Conservation (phyloP, 2,113 vertebrate species). For the Colossoma macropomum region DNA sequence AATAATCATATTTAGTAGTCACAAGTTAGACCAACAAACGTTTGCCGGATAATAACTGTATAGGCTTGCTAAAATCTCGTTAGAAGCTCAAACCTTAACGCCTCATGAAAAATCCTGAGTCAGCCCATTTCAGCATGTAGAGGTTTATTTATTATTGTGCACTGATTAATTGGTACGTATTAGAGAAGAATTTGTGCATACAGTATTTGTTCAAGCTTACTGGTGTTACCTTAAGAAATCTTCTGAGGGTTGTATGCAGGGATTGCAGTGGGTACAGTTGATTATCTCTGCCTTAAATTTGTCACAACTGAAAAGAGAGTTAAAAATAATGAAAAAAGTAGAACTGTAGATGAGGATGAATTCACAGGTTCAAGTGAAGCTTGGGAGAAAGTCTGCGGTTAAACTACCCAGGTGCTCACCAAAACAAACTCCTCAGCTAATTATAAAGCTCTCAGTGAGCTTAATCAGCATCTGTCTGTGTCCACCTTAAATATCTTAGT, state of each 20-base stretch:
- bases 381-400: no score
- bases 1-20: slow-evolving; percentile 44
- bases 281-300: not conserved
- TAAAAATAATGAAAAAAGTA: no score
- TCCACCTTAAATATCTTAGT: not conserved
- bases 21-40: slow-evolving; percentile 7
- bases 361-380: no score
- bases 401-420: not conserved
- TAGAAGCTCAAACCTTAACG: not conserved
- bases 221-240: not conserved
- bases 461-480: no score
- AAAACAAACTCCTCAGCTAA: not conserved
- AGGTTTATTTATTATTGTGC: not conserved
- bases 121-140: not conserved
- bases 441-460: not conserved
- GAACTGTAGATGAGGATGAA: no score
- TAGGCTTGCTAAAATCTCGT: not conserved
- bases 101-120: not conserved
- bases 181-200: not conserved
- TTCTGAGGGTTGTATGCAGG: not conserved
- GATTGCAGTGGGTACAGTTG: not conserved
- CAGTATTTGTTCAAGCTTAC: not conserved
- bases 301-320: no score
- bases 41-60: not conserved
- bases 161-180: not conserved